Evolutionary conservation across 2,797 vertebrate species (phyloP).

Genomic region (Furcifer pardalis): DNA sequence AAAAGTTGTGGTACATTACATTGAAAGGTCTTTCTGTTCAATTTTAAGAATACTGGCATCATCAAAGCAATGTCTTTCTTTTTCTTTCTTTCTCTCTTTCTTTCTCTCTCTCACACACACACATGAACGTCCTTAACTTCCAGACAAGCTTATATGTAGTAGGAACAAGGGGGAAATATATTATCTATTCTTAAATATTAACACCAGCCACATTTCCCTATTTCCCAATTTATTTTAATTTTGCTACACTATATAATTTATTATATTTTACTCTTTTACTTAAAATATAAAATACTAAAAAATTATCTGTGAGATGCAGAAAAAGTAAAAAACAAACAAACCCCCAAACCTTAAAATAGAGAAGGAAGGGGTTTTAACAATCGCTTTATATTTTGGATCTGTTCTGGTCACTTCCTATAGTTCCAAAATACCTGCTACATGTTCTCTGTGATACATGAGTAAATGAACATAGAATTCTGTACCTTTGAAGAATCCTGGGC

Average conservation of each 20-base stretch:
- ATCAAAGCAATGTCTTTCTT: background rate
- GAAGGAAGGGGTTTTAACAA: background rate
- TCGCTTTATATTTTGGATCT: background rate
- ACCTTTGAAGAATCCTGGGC: background rate
- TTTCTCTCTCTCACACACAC: no score
- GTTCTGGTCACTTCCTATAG: background rate
- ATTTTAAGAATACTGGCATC: background rate
- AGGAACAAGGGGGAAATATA: background rate
- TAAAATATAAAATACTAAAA: no score
- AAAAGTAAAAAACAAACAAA: no score
- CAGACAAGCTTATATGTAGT: constrained; percentile 12
- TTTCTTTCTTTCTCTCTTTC: background rate
- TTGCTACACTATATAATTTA: no score
- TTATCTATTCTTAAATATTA: background rate
- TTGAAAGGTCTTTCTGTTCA: background rate
- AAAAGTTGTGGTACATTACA: background rate
- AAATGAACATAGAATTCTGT: background rate
- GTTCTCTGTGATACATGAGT: background rate
- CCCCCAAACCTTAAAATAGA: background rate
- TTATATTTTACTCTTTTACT: no score
- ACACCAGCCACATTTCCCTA: no score
- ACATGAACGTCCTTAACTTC: background rate
- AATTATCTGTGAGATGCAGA: background rate
- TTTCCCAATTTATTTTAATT: no score
- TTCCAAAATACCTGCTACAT: background rate